Evolutionary conservation across 2,888 invertebrate genomes (phyloP).

Genomic region (Melinaea menophilus): DNA sequence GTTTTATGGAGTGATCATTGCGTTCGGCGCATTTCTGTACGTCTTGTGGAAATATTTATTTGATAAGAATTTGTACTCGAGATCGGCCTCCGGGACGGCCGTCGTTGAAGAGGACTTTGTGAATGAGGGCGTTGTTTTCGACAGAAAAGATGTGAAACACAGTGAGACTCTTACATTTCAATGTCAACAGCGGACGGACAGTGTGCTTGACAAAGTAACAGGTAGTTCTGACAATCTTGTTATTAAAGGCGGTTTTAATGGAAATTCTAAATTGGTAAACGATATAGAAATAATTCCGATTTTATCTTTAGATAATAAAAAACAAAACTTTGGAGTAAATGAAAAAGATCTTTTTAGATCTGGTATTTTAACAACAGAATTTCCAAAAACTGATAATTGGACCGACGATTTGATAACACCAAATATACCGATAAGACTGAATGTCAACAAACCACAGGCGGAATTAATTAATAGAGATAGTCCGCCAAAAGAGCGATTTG

Average conservation of each 20-base stretch:
- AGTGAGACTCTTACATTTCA: not conserved
- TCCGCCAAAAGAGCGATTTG: constrained; percentile 67
- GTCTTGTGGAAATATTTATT: constrained; percentile 61
- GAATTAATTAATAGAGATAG: constrained; percentile 54
- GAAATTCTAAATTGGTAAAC: no score
- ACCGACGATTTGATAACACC: constrained; percentile 25
- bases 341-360: not conserved
- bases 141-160: constrained; percentile 7
- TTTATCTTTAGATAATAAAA: not conserved
- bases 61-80: constrained; percentile 30
- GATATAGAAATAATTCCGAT: no score
- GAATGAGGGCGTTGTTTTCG: constrained; percentile 8
- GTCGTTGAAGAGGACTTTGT: constrained; percentile 17
- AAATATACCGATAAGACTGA: constrained; percentile 40
- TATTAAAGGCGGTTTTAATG: no score
- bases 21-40: constrained; percentile 55
- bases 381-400: not conserved
- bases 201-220: not conserved
- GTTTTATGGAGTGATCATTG: constrained; percentile 64
- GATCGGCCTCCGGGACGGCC: constrained; percentile 10
- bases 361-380: not conserved
- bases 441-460: constrained; percentile 38
- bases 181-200: not conserved
- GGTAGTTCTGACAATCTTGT: not conserved
- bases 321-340: not conserved